Base-by-base conservation (phyloP, 2,888 invertebrate genomes). In the Amphipyra tragopoginis region DNA sequence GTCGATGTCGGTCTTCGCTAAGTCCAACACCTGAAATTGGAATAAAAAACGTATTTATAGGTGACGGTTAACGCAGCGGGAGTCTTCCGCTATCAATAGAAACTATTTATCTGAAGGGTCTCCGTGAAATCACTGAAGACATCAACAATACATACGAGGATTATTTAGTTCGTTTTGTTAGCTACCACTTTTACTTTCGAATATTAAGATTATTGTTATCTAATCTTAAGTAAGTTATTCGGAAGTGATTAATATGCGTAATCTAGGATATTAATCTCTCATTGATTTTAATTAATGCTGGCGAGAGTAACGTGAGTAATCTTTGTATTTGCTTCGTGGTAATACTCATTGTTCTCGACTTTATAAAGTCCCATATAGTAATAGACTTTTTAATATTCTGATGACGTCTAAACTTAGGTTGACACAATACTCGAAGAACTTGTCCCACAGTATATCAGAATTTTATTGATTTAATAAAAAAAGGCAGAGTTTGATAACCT, bases 1-100 rank as follows among this genome's bases (percentile, higher is more conserved):
- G 42, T 95, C 93, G 62, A 97, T 90, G 5, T 94, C 95, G n/a
- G 96, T 97, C 77, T 95, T 86, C 0, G 96, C 93, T 49, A 96
- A 85, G 84, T 96, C 96, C 56, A 96, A 86, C 11, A 94, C 90
- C 95, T 96, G 83, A 42, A 88, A 90, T 39, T 26, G 7, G 14
- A 65, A 42, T 36, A 29, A 40, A 40, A 26, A 3, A 26, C 1
- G 1, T 67, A 73, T 63, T 51, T 53, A 47, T 69, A 59, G 40
- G 15, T 21, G 10, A 26, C 33, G 44, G 44, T 40, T 52, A 50
- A 49, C 74, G 21, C 50, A 51, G 69, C 69, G 68, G 68, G 68
- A 68, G 68, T 50, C 60, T 26, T 8, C 14, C 8, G 10, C 49
- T 73, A 68, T 45, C 61, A 53, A 73, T 68, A 68, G 60, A 15